Base-by-base conservation (phyloP, 2,888 invertebrate genomes). In the Drosophila mulleri region DNA sequence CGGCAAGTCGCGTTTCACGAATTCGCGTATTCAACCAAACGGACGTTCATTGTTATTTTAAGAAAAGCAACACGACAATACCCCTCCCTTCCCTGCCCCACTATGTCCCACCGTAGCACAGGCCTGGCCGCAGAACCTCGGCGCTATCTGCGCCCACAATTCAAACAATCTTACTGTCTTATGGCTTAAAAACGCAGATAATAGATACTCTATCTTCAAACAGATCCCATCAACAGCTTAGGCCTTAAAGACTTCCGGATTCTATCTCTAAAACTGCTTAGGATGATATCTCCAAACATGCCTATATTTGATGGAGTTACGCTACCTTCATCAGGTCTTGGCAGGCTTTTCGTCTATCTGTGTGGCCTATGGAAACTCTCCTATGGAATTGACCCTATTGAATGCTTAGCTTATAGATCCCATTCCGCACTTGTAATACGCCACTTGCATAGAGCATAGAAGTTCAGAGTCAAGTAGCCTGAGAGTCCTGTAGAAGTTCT, bases 41-140 rank as follows among this genome's bases (percentile, higher is more conserved):
- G 84, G 84, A 84, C 88, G 83, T 88, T 88, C 84, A 88, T 86
- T 86, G 86, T 86, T 87, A 83, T 86, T 84, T 84, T 68, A 86
- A 83, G 86, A 76, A 82, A 80, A 83, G 80, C 87, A 83, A 84
- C 87, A 84, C 84, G 78, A 85, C 76, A 66, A 76, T 61, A 59
- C 60, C 66, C 63, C 5, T 6, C 45, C 3, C 3, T 1, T 18
- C 23, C 6, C 23, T 14, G 3, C 8, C n/a, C 14, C 52, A 16
- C 32, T 16, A 32, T 11, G 32, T 6, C 32, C 9, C 32, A 32
- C 9, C 9, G 9, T 9, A 32, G 32, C 32, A n/a, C 9, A 23
- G 11, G 37, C 53, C 52, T 37, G 6, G 12, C 26, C 54, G 3
- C 23, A 26, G n/a, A 42, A 1, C 48, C 18, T 11, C 32, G 35